A percentile compares a stretch with the other conserved stretches of the same genome.
Evolutionary conservation across 2,888 invertebrate genomes (phyloP).

Genomic region (Isoperla grammatica): DNA sequence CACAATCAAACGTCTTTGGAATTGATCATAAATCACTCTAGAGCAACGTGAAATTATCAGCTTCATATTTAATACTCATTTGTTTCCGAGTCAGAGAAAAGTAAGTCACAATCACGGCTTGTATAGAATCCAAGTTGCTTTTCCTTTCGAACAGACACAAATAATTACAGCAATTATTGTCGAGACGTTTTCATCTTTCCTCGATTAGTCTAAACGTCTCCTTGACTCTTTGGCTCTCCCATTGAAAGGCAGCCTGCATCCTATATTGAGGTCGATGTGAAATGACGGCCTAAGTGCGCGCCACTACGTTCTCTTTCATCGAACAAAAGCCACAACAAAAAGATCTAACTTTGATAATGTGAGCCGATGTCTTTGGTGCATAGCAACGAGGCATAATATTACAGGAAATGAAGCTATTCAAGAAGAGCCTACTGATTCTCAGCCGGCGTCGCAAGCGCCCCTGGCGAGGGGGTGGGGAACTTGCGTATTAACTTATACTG

Average conservation of each 20-base stretch:
- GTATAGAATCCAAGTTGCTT: too few relatives aligned
- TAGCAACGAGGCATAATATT: slow-evolving; percentile 24
- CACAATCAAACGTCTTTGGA: not conserved
- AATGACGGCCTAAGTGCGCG: slow-evolving; percentile 8
- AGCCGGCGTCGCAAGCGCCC: slow-evolving; percentile 1
- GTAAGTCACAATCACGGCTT: too few relatives aligned
- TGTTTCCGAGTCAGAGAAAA: too few relatives aligned
- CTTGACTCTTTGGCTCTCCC: too few relatives aligned
- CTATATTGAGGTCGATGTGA: slow-evolving; percentile 3
- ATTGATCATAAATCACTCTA: not conserved
- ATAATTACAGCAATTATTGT: not conserved
- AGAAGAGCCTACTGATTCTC: slow-evolving; percentile 22
- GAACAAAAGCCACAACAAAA: slow-evolving; percentile 25
- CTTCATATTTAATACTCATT: too few relatives aligned
- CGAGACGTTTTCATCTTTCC: not conserved
- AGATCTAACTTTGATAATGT: slow-evolving; percentile 16
- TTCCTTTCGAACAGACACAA: too few relatives aligned
- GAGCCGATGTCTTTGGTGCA: slow-evolving; percentile 3
- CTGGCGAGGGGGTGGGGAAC: not conserved
- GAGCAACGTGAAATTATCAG: too few relatives aligned
- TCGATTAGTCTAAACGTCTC: not conserved
- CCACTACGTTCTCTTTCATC: slow-evolving; percentile 4
- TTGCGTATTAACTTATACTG: not conserved
- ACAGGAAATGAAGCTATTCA: slow-evolving; percentile 30
- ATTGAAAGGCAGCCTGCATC: too few relatives aligned